phyloP scores from a whole-genome alignment of 2,113 vertebrate species.

The Helogale parvula region DNA sequence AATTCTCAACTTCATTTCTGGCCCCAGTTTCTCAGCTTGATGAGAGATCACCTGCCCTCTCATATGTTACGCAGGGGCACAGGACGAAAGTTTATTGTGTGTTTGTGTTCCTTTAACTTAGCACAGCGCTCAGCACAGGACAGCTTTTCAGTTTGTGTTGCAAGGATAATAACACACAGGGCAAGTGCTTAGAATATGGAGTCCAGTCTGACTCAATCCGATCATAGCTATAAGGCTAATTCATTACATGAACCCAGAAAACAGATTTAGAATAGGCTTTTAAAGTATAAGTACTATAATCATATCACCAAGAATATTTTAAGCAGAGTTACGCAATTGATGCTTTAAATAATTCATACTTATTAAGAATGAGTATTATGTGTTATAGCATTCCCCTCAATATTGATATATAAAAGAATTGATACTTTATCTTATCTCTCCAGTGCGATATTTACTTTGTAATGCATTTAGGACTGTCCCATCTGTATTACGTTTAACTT shows the following conservation, averaged over 20 bases:
- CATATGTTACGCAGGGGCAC: not conserved
- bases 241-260: not conserved
- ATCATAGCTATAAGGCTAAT: not conserved
- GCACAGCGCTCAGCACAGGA: not conserved
- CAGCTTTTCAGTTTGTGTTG: not conserved
- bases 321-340: not conserved
- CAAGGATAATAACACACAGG: not conserved
- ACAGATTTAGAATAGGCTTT: not conserved
- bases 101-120: not conserved
- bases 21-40: not conserved
- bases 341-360: slow-evolving; percentile 38
- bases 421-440: slow-evolving; percentile 2
- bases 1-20: not conserved
- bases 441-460: slow-evolving; percentile 58
- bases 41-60: not conserved
- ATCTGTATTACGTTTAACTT: slow-evolving; percentile 80
- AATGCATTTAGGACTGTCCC: slow-evolving; percentile 51
- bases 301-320: not conserved
- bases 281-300: not conserved
- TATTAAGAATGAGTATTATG: slow-evolving; percentile 33
- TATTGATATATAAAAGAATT: not conserved
- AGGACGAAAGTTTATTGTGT: not conserved
- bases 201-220: not conserved
- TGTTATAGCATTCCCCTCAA: not conserved
- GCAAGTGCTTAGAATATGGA: not conserved